Percentiles rank a stretch among this genome's conserved stretches.
phyloP scores from a whole-genome alignment of 1,140 invertebrate species.

The Chironomus striatipennis region DNA sequence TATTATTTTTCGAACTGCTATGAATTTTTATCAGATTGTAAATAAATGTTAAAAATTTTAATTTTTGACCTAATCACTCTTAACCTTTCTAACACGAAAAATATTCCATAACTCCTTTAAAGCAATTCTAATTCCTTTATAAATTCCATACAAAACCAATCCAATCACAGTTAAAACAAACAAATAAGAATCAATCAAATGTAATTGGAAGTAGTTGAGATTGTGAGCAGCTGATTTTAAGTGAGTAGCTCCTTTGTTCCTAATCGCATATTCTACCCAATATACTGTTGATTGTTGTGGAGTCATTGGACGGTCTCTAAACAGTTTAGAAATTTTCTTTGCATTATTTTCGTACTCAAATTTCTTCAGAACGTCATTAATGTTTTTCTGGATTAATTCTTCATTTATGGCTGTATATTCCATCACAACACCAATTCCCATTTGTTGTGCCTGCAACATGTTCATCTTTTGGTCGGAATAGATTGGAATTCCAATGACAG shows the following conservation, averaged over 20 bases:
- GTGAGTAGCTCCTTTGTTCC: constrained; percentile 40
- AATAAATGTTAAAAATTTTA: too few species aligned
- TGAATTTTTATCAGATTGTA: too few species aligned
- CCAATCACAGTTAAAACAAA: too few species aligned
- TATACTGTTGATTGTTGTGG: constrained; percentile 45
- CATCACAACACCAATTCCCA: constrained; percentile 41
- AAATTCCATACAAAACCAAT: too few species aligned
- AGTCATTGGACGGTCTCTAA: constrained; percentile 43
- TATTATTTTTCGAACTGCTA: too few species aligned
- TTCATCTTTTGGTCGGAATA: constrained; percentile 54
- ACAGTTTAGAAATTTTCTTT: constrained; percentile 45
- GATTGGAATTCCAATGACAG: constrained; percentile 59
- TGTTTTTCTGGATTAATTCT: constrained; percentile 28
- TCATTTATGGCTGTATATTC: constrained; percentile 31
- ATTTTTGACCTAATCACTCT: too few species aligned
- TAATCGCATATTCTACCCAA: constrained; percentile 47
- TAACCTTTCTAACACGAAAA: too few species aligned
- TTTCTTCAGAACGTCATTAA: constrained; percentile 27
- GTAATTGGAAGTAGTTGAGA: constrained; percentile 36
- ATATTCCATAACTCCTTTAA: too few species aligned
- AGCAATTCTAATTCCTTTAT: too few species aligned
- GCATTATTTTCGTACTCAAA: constrained; percentile 38
- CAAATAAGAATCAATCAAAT: constrained; percentile 35
- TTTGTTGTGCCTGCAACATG: constrained; percentile 41
- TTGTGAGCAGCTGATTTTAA: constrained; percentile 36